phyloP scores from a whole-genome alignment of 2,113 vertebrate genomes.

The Echinops telfairi region DNA sequence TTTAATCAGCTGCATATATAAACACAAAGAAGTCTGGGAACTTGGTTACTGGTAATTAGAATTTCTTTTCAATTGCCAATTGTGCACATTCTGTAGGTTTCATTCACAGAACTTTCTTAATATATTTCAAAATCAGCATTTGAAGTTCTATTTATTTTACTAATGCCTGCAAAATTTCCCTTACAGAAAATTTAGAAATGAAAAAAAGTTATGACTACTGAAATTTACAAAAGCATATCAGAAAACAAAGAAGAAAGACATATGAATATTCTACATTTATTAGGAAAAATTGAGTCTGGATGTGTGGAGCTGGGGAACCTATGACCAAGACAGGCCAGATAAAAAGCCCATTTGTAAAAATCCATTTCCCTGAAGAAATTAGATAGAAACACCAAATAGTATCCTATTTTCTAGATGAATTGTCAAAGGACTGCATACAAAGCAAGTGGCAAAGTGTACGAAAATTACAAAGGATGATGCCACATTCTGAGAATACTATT shows the following conservation, averaged over 20 bases:
- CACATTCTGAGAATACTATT: neutral
- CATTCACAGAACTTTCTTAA: neutral
- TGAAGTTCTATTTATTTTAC: slow-evolving; percentile 78
- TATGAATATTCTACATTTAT: slow-evolving; percentile 61
- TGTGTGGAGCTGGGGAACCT: neutral
- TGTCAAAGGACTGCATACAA: slow-evolving; percentile 19
- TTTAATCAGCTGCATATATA: slow-evolving; percentile 33
- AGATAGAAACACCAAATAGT: neutral
- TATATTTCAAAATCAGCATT: slow-evolving; percentile 49
- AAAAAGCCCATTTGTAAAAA: slow-evolving; percentile 9
- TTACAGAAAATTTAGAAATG: slow-evolving; percentile 66
- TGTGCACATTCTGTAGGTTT: slow-evolving; percentile 79
- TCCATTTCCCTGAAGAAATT: neutral
- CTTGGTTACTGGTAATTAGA: slow-evolving; percentile 61
- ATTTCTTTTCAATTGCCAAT: slow-evolving; percentile 75
- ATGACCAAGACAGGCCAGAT: slow-evolving; percentile 35
- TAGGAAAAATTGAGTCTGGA: neutral
- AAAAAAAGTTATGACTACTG: slow-evolving; percentile 63
- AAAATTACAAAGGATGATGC: neutral
- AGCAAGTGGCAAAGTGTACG: neutral
- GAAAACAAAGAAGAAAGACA: slow-evolving; percentile 70
- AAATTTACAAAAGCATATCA: slow-evolving; percentile 67
- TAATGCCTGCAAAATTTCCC: slow-evolving; percentile 61
- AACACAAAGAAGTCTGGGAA: neutral
- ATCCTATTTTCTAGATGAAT: neutral